Percentiles rank a stretch among this genome's conserved stretches.
These are phyloP conservation scores for Metopia argyrocephala DNA, from an alignment of 2,888 invertebrate species.

Conservation along the genomic window DNA sequence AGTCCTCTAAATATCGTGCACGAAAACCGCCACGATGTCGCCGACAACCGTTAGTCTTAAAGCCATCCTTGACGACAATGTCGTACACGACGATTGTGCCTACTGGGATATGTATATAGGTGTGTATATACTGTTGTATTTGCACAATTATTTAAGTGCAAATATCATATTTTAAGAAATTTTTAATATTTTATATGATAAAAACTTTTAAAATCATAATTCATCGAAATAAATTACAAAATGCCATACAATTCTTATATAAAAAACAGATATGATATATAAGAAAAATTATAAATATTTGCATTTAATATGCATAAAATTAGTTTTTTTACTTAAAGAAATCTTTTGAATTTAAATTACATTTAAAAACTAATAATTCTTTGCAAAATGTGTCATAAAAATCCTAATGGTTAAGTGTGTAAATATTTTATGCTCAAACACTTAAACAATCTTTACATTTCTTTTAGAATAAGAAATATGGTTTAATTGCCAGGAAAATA, in stretches of 20 bases:
- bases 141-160: neutral
- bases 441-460: constrained; percentile 9
- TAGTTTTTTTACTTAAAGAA: constrained; percentile 29
- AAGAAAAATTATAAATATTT: constrained; percentile 24
- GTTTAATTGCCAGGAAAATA: neutral
- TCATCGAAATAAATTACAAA: constrained; percentile 61
- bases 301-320: constrained; percentile 63
- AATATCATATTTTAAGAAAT: neutral
- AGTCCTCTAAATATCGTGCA: too few relatives aligned
- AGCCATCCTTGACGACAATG: too few relatives aligned
- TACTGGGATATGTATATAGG: neutral
- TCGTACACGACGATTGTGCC: neutral
- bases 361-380: neutral
- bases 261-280: neutral
- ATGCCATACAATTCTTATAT: constrained; percentile 8
- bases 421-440: constrained; percentile 39
- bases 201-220: constrained; percentile 56
- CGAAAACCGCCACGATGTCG: too few relatives aligned
- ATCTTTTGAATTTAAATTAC: constrained; percentile 2
- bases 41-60: too few relatives aligned
- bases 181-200: constrained; percentile 20
- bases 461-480: neutral
- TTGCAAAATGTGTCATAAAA: constrained; percentile 1
- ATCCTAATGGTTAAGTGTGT: constrained; percentile 27
- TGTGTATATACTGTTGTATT: neutral